A percentile compares a stretch with the other conserved stretches of the same genome.
These are phyloP conservation scores for Bruchidius siliquastri DNA, from an alignment of 2,888 invertebrate species.

Conservation along the genomic window DNA sequence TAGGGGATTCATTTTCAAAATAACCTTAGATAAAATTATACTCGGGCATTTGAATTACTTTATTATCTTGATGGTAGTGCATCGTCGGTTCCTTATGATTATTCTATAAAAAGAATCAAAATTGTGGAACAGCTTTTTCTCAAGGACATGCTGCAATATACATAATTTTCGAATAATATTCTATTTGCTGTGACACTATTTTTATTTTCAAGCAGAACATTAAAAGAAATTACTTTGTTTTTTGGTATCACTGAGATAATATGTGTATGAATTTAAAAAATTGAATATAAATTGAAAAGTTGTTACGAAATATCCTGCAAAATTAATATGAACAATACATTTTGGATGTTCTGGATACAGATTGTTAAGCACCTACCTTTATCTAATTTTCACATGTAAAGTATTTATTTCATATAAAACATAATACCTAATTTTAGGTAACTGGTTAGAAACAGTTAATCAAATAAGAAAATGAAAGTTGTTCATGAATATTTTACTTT, in stretches of 20 bases:
- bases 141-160: not conserved
- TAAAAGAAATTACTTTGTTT: not conserved
- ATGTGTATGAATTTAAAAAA: not conserved
- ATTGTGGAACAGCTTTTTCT: not conserved
- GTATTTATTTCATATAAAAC: too few species aligned
- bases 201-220: not conserved
- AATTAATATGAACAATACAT: too few species aligned
- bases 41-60: not conserved
- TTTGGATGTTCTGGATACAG: too few species aligned
- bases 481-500: too few species aligned
- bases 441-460: too few species aligned
- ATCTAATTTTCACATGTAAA: too few species aligned
- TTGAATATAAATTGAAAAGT: too few species aligned
- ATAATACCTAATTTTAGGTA: too few species aligned
- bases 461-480: too few species aligned
- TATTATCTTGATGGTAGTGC: not conserved
- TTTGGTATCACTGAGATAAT: not conserved
- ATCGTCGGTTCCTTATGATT: not conserved
- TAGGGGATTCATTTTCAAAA: not conserved
- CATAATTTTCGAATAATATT: not conserved
- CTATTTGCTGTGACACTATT: not conserved
- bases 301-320: too few species aligned
- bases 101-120: not conserved
- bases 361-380: too few species aligned
- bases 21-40: not conserved